phyloP scores from a whole-genome alignment of 2,888 invertebrate species.

The Elysia crispata region DNA sequence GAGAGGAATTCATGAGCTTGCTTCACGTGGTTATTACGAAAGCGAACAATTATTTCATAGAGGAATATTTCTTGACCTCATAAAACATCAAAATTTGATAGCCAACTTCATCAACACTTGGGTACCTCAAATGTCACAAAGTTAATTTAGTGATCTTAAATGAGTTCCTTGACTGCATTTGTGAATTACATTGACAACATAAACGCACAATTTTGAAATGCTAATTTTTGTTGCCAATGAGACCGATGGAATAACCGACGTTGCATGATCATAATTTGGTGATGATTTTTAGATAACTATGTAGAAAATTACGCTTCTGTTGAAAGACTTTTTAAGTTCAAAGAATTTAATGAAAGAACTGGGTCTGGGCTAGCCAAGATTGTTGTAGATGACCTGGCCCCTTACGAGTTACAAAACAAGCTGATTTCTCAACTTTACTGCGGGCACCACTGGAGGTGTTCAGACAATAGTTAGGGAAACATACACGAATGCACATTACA shows the following conservation, averaged over 20 bases:
- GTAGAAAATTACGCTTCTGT: background rate
- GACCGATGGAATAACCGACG: background rate
- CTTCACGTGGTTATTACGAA: background rate
- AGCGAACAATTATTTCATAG: background rate
- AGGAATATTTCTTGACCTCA: background rate
- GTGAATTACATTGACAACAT: background rate
- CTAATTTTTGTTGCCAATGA: background rate
- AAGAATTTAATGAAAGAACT: background rate
- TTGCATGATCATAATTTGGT: background rate
- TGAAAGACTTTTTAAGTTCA: background rate
- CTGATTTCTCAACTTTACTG: background rate
- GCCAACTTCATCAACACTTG: background rate
- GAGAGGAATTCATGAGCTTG: background rate
- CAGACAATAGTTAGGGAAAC: background rate
- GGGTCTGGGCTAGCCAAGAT: background rate
- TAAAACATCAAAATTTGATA: background rate
- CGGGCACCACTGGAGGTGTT: background rate
- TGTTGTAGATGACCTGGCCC: background rate
- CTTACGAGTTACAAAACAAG: background rate
- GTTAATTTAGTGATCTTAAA: background rate
- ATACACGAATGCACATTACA: background rate
- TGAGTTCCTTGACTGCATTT: background rate
- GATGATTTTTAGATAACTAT: background rate
- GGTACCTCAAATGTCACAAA: background rate
- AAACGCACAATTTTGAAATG: background rate